Evolutionary conservation across 2,888 invertebrate genomes (phyloP).

Genomic region (Neoaliturus tenellus): DNA sequence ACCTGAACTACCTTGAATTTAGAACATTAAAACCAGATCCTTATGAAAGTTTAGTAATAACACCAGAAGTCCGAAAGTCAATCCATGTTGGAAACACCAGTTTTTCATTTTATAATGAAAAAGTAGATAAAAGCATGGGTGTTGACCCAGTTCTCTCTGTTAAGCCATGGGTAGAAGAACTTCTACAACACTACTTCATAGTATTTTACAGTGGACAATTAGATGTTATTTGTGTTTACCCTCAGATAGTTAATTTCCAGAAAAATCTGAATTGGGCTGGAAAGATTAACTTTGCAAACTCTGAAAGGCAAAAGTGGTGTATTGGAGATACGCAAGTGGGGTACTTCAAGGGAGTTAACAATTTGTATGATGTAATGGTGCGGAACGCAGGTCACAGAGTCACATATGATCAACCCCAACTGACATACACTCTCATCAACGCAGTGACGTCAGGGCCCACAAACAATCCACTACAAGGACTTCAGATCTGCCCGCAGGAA

Average conservation of each 20-base stretch:
- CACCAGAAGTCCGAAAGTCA: slow-evolving; percentile 70
- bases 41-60: slow-evolving; percentile 61
- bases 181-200: slow-evolving; percentile 81
- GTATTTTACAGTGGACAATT: slow-evolving; percentile 93
- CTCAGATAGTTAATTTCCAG: slow-evolving; percentile 59
- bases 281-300: slow-evolving; percentile 78
- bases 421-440: slow-evolving; percentile 83
- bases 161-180: slow-evolving; percentile 81
- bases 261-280: slow-evolving; percentile 77
- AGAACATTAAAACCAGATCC: slow-evolving; percentile 57
- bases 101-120: slow-evolving; percentile 72
- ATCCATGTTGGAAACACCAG: slow-evolving; percentile 90
- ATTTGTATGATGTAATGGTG: slow-evolving; percentile 83
- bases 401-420: slow-evolving; percentile 85
- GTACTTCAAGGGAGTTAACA: slow-evolving; percentile 82
- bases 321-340: slow-evolving; percentile 80
- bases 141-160: slow-evolving; percentile 73
- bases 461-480: slow-evolving; percentile 16
- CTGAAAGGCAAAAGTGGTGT: slow-evolving; percentile 81
- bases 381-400: slow-evolving; percentile 90
- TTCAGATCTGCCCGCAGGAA: neutral
- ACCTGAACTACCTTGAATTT: slow-evolving; percentile 1
- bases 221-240: slow-evolving; percentile 93
- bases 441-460: slow-evolving; percentile 3
- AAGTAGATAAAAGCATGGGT: neutral